phyloP scores from a whole-genome alignment of 2,888 invertebrate genomes.

The Cataglyphis cursor region DNA sequence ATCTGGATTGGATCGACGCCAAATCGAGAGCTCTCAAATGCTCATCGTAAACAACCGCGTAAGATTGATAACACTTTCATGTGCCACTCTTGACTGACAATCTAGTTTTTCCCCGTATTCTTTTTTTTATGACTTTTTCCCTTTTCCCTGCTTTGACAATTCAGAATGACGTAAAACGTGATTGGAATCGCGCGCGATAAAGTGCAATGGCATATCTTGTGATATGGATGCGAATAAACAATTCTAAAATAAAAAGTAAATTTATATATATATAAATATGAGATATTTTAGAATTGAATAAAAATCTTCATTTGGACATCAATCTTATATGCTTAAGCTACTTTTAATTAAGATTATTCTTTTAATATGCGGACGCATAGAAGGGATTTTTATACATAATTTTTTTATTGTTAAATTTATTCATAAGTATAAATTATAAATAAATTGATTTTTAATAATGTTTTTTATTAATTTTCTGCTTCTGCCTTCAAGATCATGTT shows the following conservation, averaged over 20 bases:
- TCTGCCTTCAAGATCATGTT: background rate
- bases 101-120: conserved; percentile 2
- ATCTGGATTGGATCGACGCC: conserved; percentile 66
- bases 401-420: background rate
- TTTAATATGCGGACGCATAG: background rate
- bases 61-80: conserved; percentile 72
- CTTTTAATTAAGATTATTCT: background rate
- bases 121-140: conserved; percentile 16
- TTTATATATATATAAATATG: background rate
- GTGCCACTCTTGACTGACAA: conserved; percentile 44
- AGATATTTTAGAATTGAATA: background rate
- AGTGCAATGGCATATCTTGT: background rate
- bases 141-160: conserved; percentile 5
- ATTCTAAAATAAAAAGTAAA: background rate
- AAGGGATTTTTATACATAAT: background rate
- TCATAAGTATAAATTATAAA: background rate
- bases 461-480: background rate
- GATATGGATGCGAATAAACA: background rate
- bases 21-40: conserved; percentile 67
- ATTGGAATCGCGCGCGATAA: conserved; percentile 4
- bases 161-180: conserved; percentile 9
- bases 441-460: background rate
- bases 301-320: background rate
- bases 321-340: background rate
- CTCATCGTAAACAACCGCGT: conserved; percentile 68